Conservation (phyloP, 2,113 vertebrate genomes). For the Turdus rufiventris region DNA sequence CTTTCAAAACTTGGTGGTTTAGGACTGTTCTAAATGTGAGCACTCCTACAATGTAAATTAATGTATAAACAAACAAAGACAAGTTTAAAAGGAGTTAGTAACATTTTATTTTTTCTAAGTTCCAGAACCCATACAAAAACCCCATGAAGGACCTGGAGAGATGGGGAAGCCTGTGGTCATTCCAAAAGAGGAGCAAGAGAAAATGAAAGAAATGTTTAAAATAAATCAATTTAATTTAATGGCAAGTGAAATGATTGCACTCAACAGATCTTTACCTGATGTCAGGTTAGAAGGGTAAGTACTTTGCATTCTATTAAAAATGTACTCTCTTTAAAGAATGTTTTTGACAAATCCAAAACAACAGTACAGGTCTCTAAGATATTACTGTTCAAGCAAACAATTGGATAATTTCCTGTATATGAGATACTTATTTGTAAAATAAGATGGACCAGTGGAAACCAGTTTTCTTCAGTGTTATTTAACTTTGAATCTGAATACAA, state of each 20-base stretch:
- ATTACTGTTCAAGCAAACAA: background rate
- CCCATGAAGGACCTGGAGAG: conserved; percentile 94
- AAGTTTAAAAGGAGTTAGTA: background rate
- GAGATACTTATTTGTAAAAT: background rate
- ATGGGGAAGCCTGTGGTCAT: conserved; percentile 97
- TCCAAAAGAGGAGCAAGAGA: conserved; percentile 96
- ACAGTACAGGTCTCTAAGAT: background rate
- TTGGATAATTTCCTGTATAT: background rate
- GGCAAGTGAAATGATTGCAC: conserved; percentile 97
- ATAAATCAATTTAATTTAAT: conserved; percentile 99
- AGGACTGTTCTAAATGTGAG: background rate
- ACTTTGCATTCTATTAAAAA: background rate
- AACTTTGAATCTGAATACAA: background rate
- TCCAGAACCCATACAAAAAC: conserved; percentile 83
- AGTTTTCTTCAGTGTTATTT: background rate
- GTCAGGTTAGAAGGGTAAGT: conserved; percentile 97
- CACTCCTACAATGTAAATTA: background rate
- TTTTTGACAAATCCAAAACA: background rate
- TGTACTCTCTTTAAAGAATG: background rate
- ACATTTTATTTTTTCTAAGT: conserved; percentile 59
- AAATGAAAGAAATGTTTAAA: conserved; percentile 99
- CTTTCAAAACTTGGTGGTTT: background rate
- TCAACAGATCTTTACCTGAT: conserved; percentile 94
- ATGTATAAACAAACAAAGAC: background rate
- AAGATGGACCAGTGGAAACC: background rate